Evolutionary conservation across 2,113 vertebrate genomes (phyloP).

Genomic region (Gopherus evgoodei): DNA sequence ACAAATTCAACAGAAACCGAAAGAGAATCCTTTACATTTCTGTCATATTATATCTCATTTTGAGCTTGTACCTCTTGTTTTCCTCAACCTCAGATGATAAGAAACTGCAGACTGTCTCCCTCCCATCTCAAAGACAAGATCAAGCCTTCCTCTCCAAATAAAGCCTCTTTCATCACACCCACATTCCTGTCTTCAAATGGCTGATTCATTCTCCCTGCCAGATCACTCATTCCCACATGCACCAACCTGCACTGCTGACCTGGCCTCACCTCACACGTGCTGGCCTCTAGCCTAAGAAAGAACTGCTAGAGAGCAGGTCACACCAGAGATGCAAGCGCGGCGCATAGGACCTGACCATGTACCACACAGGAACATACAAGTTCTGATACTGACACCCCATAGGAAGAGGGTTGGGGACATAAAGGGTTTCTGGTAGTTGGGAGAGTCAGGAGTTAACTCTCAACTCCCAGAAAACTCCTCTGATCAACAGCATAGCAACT

Average conservation of each 20-base stretch:
- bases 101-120: not conserved
- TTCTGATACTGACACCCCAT: rapidly evolving
- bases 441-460: not conserved
- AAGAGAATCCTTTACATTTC: not conserved
- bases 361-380: rapidly evolving
- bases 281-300: not conserved
- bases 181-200: rapidly evolving
- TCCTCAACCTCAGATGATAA: not conserved
- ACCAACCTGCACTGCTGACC: not conserved
- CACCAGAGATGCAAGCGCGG: not conserved
- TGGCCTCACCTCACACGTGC: rapidly evolving
- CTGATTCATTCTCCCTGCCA: not conserved
- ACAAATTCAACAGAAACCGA: not conserved
- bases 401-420: not conserved
- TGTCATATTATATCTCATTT: rapidly evolving
- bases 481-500: too few species aligned
- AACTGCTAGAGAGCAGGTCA: not conserved
- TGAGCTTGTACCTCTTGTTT: not conserved
- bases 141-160: not conserved
- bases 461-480: not conserved
- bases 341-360: not conserved
- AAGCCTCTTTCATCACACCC: not conserved
- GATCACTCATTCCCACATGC: not conserved
- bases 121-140: rapidly evolving
- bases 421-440: not conserved